Base-by-base conservation (phyloP, 2,888 invertebrate genomes). In the Salticus scenicus region DNA sequence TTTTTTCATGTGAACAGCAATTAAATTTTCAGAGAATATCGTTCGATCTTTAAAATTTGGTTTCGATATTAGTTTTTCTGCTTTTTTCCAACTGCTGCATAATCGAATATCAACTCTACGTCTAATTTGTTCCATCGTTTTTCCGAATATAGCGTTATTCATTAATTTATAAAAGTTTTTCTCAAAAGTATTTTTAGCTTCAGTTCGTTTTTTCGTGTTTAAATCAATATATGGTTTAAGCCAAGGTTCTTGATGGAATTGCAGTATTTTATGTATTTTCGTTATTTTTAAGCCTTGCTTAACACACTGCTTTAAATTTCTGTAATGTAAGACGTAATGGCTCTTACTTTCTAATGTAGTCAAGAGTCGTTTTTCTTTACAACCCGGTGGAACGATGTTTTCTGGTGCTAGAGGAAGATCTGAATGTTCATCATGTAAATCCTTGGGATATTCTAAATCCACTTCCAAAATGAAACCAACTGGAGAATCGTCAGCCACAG, bases 161-260 rank as follows among this genome's bases (percentile, higher is more conserved):
- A 90, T 89, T 5, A 90, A 79, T 86, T 91, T 90, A 71, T 90
- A 91, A 73, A 92, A 90, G 84, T 90, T 89, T 89, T 91, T 90
- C 77, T 90, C 89, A 89, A 91, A 91, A 70, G 89, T 90, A 87
- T 88, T 90, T 79, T 87, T 89, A 88, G 88, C 90, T 75, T 89
- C 81, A 88, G 88, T 89, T 24, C 87, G 66, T 4, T n/a, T n/a
- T 31, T 31, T 30, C 7, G 69, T 69, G n/a, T 37, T 69, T 37
- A 69, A 33, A 20, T 69, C 69, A n/a, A 69, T 69, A n/a, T 33
- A 71, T 12, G 42, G 0, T 42, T 42, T 71, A 14, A 71, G 17
- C 42, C 70, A 71, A 7, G 42, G 27, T 17, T 17, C 4, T 71
- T 42, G 41, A 0, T 17, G 14, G 8, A 71, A 42, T 20, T 71